phyloP scores from a whole-genome alignment of 2,113 vertebrate species.

The Corythoichthys haematopterus region DNA sequence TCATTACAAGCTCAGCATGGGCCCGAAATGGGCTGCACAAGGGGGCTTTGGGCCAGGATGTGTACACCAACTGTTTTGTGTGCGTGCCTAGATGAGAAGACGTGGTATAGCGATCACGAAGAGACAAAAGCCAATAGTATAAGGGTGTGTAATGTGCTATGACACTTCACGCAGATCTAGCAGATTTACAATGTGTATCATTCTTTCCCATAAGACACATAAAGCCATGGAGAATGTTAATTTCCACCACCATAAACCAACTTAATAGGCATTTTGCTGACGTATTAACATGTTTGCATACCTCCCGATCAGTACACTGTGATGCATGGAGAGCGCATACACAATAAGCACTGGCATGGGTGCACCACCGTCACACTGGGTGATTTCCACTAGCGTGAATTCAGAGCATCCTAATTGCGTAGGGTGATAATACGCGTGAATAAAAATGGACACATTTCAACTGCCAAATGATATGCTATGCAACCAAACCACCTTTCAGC shows the following conservation, averaged over 20 bases:
- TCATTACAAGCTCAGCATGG: constrained; percentile 66
- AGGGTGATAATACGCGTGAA: constrained; percentile 49
- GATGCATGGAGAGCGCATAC: constrained; percentile 8
- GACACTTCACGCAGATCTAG: constrained; percentile 43
- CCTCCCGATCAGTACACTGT: constrained; percentile 10
- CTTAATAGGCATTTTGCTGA: constrained; percentile 33
- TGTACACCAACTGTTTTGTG: constrained; percentile 28
- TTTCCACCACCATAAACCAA: constrained; percentile 61
- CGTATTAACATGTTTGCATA: constrained; percentile 27
- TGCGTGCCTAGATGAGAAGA: constrained; percentile 18
- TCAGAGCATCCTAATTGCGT: constrained; percentile 51
- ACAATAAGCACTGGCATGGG: constrained; percentile 1
- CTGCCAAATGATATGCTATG: constrained; percentile 21
- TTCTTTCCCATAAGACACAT: constrained; percentile 27
- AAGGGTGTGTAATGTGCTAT: constrained; percentile 39
- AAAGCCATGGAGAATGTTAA: constrained; percentile 55
- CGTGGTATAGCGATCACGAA: constrained; percentile 32
- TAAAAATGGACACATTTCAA: constrained; percentile 50
- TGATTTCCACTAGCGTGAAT: constrained; percentile 49
- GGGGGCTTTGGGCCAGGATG: constrained; percentile 41
- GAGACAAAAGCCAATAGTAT: constrained; percentile 34
- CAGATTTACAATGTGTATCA: constrained; percentile 49
- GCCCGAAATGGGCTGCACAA: constrained; percentile 39
- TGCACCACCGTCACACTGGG: constrained; percentile 5
- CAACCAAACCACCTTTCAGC: constrained; percentile 55